Base-by-base conservation (phyloP, 2,113 vertebrate species). In the Tupaia chinensis region DNA sequence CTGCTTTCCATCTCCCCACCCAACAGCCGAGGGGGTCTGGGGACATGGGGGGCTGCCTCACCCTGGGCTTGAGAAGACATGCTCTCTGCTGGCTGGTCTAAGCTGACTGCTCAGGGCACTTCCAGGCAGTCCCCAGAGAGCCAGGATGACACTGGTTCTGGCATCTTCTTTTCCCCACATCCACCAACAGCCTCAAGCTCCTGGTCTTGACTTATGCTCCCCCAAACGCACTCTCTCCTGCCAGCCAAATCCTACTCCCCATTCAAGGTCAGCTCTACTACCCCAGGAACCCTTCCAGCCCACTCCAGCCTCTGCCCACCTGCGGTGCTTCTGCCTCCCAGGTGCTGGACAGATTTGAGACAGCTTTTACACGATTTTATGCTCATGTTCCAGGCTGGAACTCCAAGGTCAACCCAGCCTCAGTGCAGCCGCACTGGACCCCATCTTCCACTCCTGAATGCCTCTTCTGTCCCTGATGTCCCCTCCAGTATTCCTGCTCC, bases 1-100 rank as follows among this genome's bases (percentile, higher is more conserved):
- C 91, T 80, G 95, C 72, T 96, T 84, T 72, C 91, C 83, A 93
- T 89, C 89, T 91, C 92, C 84, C 94, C 70, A 23, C 20, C 79
- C 77, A 54, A 25, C 91, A 86, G 61, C 72, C 58, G 20, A 68
- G 96, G 95, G 88, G 93, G 89, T 32, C 94, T 95, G 60, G 95
- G 97, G 97, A 96, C 94, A 93, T 70, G 27, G 89, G 61, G 80
- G 44, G 73, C 83, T 80, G 63, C 78, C 68, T 88, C 68, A 80
- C 81, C 56, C 91, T 73, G 60, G 70, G 84, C 44, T 80, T 22
- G 11, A 66, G 27, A 85, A 78, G 89, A 93, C 83, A 82, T 89
- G 27, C 65, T 25, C 2, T 79, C 80, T 66, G 23, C 54, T 1
- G 0, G 34, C 23, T 53, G 72, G 60, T 66, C 32, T 19, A 72